Conservation (phyloP, 1,140 invertebrate species). For the Idris sp. region DNA sequence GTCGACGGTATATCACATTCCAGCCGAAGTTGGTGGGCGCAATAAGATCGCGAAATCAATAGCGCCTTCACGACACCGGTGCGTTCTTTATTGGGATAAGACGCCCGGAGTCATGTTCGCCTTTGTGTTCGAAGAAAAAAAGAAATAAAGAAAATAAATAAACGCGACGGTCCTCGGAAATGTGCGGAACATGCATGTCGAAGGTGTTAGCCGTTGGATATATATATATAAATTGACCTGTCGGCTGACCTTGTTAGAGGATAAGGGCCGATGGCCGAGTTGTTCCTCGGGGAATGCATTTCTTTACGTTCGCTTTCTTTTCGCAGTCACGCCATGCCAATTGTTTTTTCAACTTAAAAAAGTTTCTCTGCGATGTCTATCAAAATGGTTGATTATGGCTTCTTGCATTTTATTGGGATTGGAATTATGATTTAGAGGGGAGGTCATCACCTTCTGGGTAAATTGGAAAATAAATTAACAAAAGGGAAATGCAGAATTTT, state of each 20-base stretch:
- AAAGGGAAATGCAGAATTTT: too few relatives aligned
- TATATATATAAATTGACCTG: slow-evolving; percentile 32
- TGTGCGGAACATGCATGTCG: slow-evolving; percentile 27
- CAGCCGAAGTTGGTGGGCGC: slow-evolving; percentile 17
- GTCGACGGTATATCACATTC: slow-evolving; percentile 53
- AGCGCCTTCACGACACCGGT: slow-evolving; percentile 28
- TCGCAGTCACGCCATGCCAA: too few relatives aligned
- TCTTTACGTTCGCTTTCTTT: too few relatives aligned
- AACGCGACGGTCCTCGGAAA: slow-evolving; percentile 12
- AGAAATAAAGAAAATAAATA: too few relatives aligned
- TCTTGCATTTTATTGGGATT: too few relatives aligned
- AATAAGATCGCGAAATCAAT: slow-evolving; percentile 58
- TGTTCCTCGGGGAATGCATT: background rate
- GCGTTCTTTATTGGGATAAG: slow-evolving; percentile 23
- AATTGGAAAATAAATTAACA: too few relatives aligned
- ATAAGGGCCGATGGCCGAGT: slow-evolving; percentile 3
- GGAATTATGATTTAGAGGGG: too few relatives aligned
- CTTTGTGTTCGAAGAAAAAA: slow-evolving; percentile 19
- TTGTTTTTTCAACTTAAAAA: too few relatives aligned
- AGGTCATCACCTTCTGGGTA: too few relatives aligned
- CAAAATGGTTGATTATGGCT: too few relatives aligned
- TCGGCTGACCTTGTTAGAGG: slow-evolving; percentile 19
- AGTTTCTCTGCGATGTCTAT: too few relatives aligned
- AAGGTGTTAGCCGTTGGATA: too few relatives aligned
- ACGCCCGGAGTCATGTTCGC: background rate